Conservation (phyloP, 2,113 vertebrate genomes). For the Xenus cinereus region DNA sequence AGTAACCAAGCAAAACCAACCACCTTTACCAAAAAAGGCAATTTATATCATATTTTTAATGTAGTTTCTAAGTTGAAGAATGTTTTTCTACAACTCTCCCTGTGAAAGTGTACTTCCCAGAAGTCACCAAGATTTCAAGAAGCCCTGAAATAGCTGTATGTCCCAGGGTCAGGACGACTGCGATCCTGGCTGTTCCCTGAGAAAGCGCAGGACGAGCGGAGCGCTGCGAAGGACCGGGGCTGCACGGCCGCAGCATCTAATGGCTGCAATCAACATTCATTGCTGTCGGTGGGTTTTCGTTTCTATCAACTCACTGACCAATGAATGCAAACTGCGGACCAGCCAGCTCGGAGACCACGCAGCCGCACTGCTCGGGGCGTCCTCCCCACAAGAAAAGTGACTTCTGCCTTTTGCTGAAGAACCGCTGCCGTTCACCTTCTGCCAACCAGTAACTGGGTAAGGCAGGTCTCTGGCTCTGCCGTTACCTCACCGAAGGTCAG, state of each 20-base stretch:
- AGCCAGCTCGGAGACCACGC: slow-evolving; percentile 54
- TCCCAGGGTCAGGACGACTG: not conserved
- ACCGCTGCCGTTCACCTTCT: rapidly evolving
- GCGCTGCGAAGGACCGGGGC: rapidly evolving
- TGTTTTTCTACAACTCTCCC: not conserved
- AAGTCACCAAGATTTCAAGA: not conserved
- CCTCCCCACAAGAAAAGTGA: rapidly evolving
- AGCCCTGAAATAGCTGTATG: not conserved
- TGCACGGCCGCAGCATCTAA: slow-evolving; percentile 52
- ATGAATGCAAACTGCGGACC: slow-evolving; percentile 99
- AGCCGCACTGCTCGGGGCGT: rapidly evolving
- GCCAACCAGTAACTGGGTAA: rapidly evolving
- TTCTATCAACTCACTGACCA: slow-evolving; percentile 92
- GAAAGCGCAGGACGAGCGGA: rapidly evolving
- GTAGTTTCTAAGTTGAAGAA: not conserved
- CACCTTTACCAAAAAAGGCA: not conserved
- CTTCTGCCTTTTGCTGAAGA: rapidly evolving
- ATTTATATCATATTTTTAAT: not conserved
- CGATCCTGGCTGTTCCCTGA: rapidly evolving
- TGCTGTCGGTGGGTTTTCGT: slow-evolving; percentile 99
- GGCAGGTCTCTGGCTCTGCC: not conserved
- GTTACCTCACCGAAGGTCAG: not conserved
- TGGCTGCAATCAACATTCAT: slow-evolving; percentile 99
- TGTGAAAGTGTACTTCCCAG: not conserved
- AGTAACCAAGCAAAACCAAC: not conserved